phyloP scores from a whole-genome alignment of 2,888 invertebrate species.

The Cephus pygmeus region DNA sequence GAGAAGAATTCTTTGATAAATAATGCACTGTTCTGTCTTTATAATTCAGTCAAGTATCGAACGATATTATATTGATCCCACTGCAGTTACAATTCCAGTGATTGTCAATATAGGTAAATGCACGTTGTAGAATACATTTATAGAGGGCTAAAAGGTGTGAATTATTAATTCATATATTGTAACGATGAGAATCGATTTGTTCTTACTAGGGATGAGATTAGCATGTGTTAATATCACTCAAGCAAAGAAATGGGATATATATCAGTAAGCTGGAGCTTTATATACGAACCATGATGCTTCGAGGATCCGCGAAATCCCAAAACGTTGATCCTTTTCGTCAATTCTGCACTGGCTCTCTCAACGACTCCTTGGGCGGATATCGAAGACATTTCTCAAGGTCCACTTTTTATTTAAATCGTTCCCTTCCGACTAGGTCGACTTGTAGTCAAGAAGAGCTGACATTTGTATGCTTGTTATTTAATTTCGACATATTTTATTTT shows the following conservation, averaged over 20 bases:
- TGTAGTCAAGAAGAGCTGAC: slow-evolving; percentile 21
- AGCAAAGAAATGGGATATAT: not conserved
- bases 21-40: too few relatives aligned
- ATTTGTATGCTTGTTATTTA: slow-evolving; percentile 17
- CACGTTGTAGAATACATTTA: too few relatives aligned
- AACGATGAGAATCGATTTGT: too few relatives aligned
- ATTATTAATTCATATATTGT: too few relatives aligned
- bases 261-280: slow-evolving; percentile 18
- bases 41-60: too few relatives aligned
- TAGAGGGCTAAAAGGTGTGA: too few relatives aligned
- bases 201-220: too few relatives aligned
- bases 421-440: not conserved
- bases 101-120: too few relatives aligned
- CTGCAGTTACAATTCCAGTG: slow-evolving; percentile 44
- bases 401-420: too few relatives aligned
- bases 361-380: slow-evolving; percentile 91
- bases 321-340: slow-evolving; percentile 89
- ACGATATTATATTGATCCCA: slow-evolving; percentile 41
- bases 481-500: slow-evolving; percentile 21
- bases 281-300: slow-evolving; percentile 60
- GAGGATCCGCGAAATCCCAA: slow-evolving; percentile 77
- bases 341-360: slow-evolving; percentile 90
- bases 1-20: too few relatives aligned
- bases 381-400: slow-evolving; percentile 75
- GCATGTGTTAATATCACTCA: not conserved